Evolutionary conservation across 2,888 invertebrate species (phyloP), one percentile per base, ranked within the genome.

Genomic region (Hirudinaria manillensis): DNA sequence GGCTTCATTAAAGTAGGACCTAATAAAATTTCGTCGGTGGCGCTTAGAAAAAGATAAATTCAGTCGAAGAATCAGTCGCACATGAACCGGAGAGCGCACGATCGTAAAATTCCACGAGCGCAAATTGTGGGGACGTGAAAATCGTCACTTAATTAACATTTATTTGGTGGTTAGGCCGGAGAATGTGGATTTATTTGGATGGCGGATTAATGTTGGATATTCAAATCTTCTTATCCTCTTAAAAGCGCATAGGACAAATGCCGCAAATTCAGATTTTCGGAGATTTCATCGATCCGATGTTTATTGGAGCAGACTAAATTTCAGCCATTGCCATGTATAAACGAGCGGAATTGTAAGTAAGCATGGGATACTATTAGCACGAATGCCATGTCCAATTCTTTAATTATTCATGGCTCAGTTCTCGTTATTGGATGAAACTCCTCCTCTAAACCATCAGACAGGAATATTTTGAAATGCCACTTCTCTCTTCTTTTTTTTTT

Each of bases 151-250:
- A 61, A 61, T 61, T 61, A 61, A 61, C 61, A 29, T 61, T 61
- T 61, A 61, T 61, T 61, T 61, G 61, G 24, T 61, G 61, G 61
- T 29, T 24, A 29, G 29, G 6, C 61, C 24, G 24, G 29, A 29
- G 29, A 61, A 61, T 61, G 61, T 61, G 61, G 61, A 61, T 61
- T 61, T 61, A 61, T 61, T 61, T 61, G 61, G 29, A 21, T 29
- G 24, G 61, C 61, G 61, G 61, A 61, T 61, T 61, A 61, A 61
- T 61, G 24, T 29, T 24, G 61, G 13, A 61, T 21, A 27, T 61
- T 61, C 61, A 29, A 27, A 29, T 61, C 61, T 24, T 61, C 61
- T 61, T 61, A 61, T 61, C 61, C 61, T 61, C 61, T 27, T 27
- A 61, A 61, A 29, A 16, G 4, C 10, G 61, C 61, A n/a, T 29